Conservation (phyloP, 2,888 invertebrate species). For the Dusona sp. region DNA sequence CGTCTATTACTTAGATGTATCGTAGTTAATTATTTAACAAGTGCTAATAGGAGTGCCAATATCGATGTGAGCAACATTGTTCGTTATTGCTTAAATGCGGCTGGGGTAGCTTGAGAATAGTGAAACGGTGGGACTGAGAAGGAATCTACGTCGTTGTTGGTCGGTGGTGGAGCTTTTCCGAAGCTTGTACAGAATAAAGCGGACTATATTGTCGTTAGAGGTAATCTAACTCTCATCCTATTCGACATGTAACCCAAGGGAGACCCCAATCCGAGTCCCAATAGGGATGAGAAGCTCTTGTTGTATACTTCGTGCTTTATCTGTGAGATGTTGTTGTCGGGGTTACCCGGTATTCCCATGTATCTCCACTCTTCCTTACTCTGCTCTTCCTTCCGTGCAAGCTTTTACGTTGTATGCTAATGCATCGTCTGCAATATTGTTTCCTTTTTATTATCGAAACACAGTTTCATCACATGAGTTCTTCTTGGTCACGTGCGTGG, state of each 20-base stretch:
- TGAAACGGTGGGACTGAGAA: background rate
- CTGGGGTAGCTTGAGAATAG: conserved; percentile 12
- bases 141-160: background rate
- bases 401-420: conserved; percentile 25
- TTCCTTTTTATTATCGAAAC: conserved; percentile 9
- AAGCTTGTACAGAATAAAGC: conserved; percentile 37
- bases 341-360: conserved; percentile 3
- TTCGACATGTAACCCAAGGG: conserved; percentile 33
- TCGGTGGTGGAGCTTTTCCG: conserved; percentile 14
- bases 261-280: conserved; percentile 28
- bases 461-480: background rate
- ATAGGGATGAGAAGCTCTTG: conserved; percentile 19
- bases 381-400: background rate
- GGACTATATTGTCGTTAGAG: conserved; percentile 38
- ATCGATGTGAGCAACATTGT: background rate
- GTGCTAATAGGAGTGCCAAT: background rate
- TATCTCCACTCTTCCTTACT: background rate
- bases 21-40: background rate
- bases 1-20: background rate
- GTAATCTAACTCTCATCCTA: conserved; percentile 50
- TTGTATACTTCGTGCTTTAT: conserved; percentile 32
- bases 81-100: conserved; percentile 5
- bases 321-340: background rate
- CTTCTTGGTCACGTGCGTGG: background rate
- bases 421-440: background rate